Percentiles rank a stretch among this genome's conserved stretches.
Conservation (phyloP, 2,888 invertebrate species). For the Clivina fossor region DNA sequence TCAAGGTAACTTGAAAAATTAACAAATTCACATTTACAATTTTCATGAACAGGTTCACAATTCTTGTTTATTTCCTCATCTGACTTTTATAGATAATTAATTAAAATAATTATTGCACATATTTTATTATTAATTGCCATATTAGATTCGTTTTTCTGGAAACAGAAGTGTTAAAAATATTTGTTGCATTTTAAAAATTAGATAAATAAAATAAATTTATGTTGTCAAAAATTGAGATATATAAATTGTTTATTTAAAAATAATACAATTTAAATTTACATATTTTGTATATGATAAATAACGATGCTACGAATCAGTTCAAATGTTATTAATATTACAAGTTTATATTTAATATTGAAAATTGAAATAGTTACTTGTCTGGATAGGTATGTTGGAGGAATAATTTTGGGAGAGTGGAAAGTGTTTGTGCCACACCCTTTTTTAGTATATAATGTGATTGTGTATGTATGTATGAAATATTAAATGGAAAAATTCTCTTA, state of each 20-base stretch:
- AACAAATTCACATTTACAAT: slow-evolving; percentile 3
- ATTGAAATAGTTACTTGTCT: no score
- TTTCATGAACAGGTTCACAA: slow-evolving; percentile 8
- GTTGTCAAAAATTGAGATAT: background rate
- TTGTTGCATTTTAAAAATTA: background rate
- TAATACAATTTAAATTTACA: background rate
- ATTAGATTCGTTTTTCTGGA: background rate
- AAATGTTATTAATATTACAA: no score
- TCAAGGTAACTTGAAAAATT: no score
- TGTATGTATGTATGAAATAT: no score
- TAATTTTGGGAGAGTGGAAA: no score
- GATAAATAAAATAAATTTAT: background rate
- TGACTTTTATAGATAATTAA: slow-evolving; percentile 28
- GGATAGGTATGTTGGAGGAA: no score
- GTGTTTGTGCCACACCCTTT: no score
- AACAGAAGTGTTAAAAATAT: background rate
- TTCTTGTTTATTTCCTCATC: slow-evolving; percentile 18
- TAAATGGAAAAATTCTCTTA: no score
- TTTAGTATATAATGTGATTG: no score
- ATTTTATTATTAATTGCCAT: slow-evolving; percentile 9
- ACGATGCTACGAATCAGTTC: no score
- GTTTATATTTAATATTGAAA: no score
- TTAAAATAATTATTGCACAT: slow-evolving; percentile 13
- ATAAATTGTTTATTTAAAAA: background rate
- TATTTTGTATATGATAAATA: background rate